Base-by-base conservation (phyloP, 1,140 invertebrate species). In the Zophobas atratus region DNA sequence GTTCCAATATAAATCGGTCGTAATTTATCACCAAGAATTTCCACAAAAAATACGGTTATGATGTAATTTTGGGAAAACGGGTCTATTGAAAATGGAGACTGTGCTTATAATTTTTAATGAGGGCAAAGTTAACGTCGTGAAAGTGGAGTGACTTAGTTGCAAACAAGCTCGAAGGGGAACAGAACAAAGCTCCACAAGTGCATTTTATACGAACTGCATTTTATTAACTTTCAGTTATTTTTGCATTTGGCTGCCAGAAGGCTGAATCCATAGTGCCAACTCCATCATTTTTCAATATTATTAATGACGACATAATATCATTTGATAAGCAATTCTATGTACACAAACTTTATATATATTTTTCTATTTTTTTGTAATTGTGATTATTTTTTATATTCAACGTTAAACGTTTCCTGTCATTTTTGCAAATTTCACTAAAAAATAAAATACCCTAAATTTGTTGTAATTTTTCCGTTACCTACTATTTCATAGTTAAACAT, bases 1-100 rank as follows among this genome's bases (percentile, higher is more conserved):
- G 76, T 77, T 77, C 67, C 76, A 77, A 77, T 77, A 77, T 77
- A 72, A 77, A 77, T 75, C 48, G 73, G 5, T 32, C 51, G 38
- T 32, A 75, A 75, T 75, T 75, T 75, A 75, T 41, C 55, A 34
- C 20, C 34, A 32, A 43, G 60, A 41, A 43, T 39, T 75, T 60
- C 20, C 73, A 46, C 55, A 48, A 72, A 57, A 75, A 75, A 75
- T 75, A 75, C 49, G 73, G 56, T 75, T 75, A 75, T 75, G 55
- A 75, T 75, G 8, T 75, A 75, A 56, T 56, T 57, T 43, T 1
- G 49, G 6, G 41, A 20, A 35, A 55, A 57, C 34, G 46, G 71
- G 41, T 53, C 43, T 55, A 73, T 73, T 73, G 71, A 57, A 73
- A 73, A 73, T 55, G 49, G 60, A n/a, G 60, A 67, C 60, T 67